Base-by-base conservation (phyloP, 53 echinoderm and acorn worm genomes). In the Patiria pectinifera region DNA sequence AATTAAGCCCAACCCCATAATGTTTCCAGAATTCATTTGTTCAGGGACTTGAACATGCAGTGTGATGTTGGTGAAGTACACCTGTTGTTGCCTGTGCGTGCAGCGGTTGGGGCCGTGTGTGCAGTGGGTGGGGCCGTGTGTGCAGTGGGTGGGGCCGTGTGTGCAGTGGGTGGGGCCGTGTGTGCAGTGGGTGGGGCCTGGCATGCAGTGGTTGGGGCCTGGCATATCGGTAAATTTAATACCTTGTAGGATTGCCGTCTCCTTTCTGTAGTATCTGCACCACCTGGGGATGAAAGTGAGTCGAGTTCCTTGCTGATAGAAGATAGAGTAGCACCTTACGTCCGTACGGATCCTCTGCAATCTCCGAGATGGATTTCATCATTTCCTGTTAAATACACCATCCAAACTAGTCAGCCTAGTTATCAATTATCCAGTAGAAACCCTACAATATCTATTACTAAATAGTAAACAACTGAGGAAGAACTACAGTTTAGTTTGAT, bases 271-370 rank as follows among this genome's bases (percentile, higher is more conserved):
- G 78, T 46, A 94, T 82, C 70, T 93, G 95, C 45, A 99, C 97
- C 1, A 99, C 82, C 46, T 96, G 94, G 23, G 97, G 99, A 62
- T 99, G 99, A 90, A 97, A 99, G 86, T 99, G 96, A 59, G 91
- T 89, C 2, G 94, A 86, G 62, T 99, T 72, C 60, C 99, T 91
- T 2, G 94, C 94, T 21, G 91, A 82, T 19, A 99, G 76, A 35
- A 99, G 91, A 78, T 99, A 97, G 59, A 99, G 82, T 22, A 99
- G 74, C 24, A 99, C 99, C 82, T 99, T 99, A 48, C 97, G 93
- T 14, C 97, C 99, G 72, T 97, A 94, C 58, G 91, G 93, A 62
- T 97, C 95, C n/a, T 94, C 91, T 11, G 97, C 95, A 12, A 99
- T 26, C 66, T 95, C 97, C 71, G 92, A 87, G 45, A 94, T 92